Percentiles rank a stretch among this genome's conserved stretches.
Evolutionary conservation across 2,113 vertebrate species (phyloP).

Genomic region (Osmerus mordax): DNA sequence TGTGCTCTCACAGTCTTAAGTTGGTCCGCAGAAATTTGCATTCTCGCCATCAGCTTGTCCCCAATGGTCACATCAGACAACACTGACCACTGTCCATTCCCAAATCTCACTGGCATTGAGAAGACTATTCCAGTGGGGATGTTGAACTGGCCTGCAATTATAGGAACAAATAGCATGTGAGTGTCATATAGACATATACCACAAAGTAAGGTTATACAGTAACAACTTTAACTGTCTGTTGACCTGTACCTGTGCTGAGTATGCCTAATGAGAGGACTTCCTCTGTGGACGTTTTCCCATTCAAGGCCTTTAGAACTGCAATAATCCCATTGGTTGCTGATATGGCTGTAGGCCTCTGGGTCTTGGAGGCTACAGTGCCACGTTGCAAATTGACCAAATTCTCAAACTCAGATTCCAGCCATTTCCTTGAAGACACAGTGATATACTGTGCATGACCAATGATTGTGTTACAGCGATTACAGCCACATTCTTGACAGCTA

Average conservation of each 20-base stretch:
- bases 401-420: constrained; percentile 76
- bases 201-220: neutral
- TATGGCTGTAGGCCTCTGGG: constrained; percentile 50
- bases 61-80: constrained; percentile 61
- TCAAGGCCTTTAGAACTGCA: constrained; percentile 79
- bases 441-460: too few species aligned
- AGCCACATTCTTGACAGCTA: too few species aligned
- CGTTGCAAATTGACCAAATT: constrained; percentile 44
- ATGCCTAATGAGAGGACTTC: constrained; percentile 82
- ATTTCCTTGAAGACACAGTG: constrained; percentile 64
- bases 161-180: neutral
- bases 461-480: too few species aligned
- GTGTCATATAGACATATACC: neutral
- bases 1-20: constrained; percentile 71
- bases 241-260: constrained; percentile 73
- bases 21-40: constrained; percentile 66
- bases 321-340: constrained; percentile 73
- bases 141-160: constrained; percentile 71
- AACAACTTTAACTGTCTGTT: neutral
- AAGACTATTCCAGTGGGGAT: constrained; percentile 80
- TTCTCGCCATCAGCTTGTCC: constrained; percentile 52
- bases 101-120: constrained; percentile 83
- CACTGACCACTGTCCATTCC: constrained; percentile 73
- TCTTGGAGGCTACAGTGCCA: constrained; percentile 46
- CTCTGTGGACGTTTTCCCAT: constrained; percentile 59